Base-by-base conservation (phyloP, 2,888 invertebrate genomes). In the Ophion costatus region DNA sequence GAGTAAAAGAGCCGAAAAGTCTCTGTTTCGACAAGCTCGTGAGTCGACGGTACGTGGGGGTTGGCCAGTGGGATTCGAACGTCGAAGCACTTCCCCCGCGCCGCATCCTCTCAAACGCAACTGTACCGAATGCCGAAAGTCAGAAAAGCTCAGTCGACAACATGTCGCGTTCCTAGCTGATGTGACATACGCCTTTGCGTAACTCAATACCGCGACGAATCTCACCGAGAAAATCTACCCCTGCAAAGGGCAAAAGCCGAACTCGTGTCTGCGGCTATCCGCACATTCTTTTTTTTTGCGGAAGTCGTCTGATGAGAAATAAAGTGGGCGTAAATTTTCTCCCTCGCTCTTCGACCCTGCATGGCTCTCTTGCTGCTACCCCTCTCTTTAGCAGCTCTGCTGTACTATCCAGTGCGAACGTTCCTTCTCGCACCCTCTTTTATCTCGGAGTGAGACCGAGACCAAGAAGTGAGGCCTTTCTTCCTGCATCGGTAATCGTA, bases 241-340 rank as follows among this genome's bases (percentile, higher is more conserved):
- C 63, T 71, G n/a, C 14, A 14, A n/a, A n/a, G 77, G 42, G 66
- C 29, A 74, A 20, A 67, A 71, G 69, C 63, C 71, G 75, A 84
- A 71, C 71, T 69, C 61, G 57, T 63, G 42, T 75, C 77, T 76
- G 78, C 70, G 82, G 79, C 73, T 57, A 63, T 74, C 59, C 38
- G 51, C 76, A 82, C 51, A 5, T 51, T 51, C 51, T 88, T 86
- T 87, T 88, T 89, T 80, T 83, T 81, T n/a, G n/a, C 59, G 56
- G 64, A 77, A 69, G 77, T 85, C 87, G 88, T 88, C 89, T 90
- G 91, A 91, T 90, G 92, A 91, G 91, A 91, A 91, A 91, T 91
- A 90, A 92, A 92, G 91, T 89, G 91, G 89, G 88, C 91, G 91
- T 91, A 91, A 92, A 91, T 91, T 88, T 89, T 87, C 66, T 75